Evolutionary conservation across 2,888 invertebrate genomes (phyloP), one percentile per base, ranked within the genome.

Genomic region (Neoaliturus tenellus): DNA sequence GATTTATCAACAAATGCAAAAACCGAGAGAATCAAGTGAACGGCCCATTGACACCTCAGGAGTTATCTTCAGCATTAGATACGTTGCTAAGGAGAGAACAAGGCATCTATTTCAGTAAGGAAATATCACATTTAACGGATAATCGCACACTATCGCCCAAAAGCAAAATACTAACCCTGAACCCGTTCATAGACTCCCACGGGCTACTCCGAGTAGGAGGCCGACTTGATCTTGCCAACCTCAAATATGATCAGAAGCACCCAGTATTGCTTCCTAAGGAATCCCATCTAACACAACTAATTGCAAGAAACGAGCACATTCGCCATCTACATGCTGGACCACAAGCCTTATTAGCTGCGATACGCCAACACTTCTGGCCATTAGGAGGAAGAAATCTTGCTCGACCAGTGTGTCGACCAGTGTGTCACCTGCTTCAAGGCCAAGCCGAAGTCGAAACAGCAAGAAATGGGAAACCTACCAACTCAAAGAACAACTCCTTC

Each of bases 131-230:
- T n/a, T n/a, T n/a, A n/a, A n/a, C n/a, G n/a, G n/a, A n/a, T n/a
- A n/a, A n/a, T n/a, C n/a, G n/a, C n/a, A n/a, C n/a, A n/a, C n/a
- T n/a, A n/a, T n/a, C n/a, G n/a, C n/a, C n/a, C n/a, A n/a, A n/a
- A n/a, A n/a, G n/a, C n/a, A n/a, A n/a, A n/a, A n/a, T n/a, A n/a
- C n/a, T n/a, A n/a, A n/a, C 10, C 12, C 44, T 55, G 14, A 14
- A 81, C 23, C 83, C 83, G 1, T 81, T 67, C 20, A 23, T 83
- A 44, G 80, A 80, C 31, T 1, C 3, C 10, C 31, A 69, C 28
- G n/a, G 39, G 1, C 31, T 83, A 0, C 6, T 82, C 6, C 81
- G 83, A 75, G 83, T 82, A 31, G 83, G 81, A 28, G 83, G 83
- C 10, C 51, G 83, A 12, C n/a, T 83, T 5, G 39, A 39, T 3